A percentile compares a stretch with the other conserved stretches of the same genome.
Evolutionary conservation across 2,797 vertebrate genomes (phyloP).

Genomic region (Iguana delicatissima): DNA sequence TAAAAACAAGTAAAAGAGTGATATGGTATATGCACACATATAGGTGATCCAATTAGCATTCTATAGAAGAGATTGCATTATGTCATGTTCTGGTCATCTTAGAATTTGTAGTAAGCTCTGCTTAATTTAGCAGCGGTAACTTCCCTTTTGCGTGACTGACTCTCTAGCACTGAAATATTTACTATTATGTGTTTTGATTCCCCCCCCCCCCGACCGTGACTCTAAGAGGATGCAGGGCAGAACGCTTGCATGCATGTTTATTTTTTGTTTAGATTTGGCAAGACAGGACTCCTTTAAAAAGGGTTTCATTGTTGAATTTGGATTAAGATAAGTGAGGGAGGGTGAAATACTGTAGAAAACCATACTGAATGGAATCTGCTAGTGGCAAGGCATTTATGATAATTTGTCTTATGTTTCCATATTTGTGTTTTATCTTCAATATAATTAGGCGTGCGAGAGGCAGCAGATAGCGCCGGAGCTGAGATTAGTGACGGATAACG

Average conservation of each 20-base stretch:
- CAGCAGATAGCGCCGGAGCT: conserved; percentile 79
- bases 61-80: background rate
- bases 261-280: conserved; percentile 7
- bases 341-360: conserved; percentile 18
- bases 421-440: conserved; percentile 79
- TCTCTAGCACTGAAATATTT: conserved; percentile 28
- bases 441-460: conserved; percentile 77
- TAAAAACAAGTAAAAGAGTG: no score
- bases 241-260: conserved; percentile 17
- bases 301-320: background rate
- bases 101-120: background rate
- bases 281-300: conserved; percentile 23
- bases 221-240: conserved; percentile 40
- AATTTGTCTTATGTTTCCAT: conserved; percentile 77
- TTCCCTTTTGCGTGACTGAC: background rate
- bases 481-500: conserved; percentile 80
- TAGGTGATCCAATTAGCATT: background rate
- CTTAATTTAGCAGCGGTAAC: background rate
- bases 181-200: no score
- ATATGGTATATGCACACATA: background rate
- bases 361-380: conserved; percentile 58
- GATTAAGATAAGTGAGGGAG: conserved; percentile 31
- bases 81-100: background rate
- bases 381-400: conserved; percentile 68
- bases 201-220: background rate